Conservation (phyloP, 2,888 invertebrate species). For the Flexamia atlantica region DNA sequence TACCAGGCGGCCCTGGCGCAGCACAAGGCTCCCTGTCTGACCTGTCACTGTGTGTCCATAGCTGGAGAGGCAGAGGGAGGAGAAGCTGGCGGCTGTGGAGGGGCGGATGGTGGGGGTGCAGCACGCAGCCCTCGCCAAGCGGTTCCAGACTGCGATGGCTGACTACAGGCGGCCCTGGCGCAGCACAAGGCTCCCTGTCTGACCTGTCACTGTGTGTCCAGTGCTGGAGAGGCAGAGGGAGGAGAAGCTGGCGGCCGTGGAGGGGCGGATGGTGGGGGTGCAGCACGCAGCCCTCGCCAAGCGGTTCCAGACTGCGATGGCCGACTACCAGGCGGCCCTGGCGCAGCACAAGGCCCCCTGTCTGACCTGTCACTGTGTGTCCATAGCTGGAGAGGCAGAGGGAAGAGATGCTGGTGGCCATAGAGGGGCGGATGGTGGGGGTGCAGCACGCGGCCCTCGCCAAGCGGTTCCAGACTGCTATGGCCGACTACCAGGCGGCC, state of each 20-base stretch:
- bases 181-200: slow-evolving; percentile 67
- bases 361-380: no score
- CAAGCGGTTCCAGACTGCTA: slow-evolving; percentile 65
- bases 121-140: slow-evolving; percentile 65
- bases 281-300: slow-evolving; percentile 66
- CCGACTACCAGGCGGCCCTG: slow-evolving; percentile 66
- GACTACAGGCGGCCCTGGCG: slow-evolving; percentile 65
- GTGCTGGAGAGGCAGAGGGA: slow-evolving; percentile 65
- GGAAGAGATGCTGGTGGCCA: slow-evolving; percentile 60
- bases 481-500: slow-evolving; percentile 66
- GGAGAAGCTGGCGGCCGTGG: slow-evolving; percentile 59
- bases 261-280: slow-evolving; percentile 66
- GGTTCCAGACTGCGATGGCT: slow-evolving; percentile 65
- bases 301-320: slow-evolving; percentile 65
- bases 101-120: slow-evolving; percentile 66
- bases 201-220: no score
- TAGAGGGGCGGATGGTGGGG: slow-evolving; percentile 65
- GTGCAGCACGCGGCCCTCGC: slow-evolving; percentile 66
- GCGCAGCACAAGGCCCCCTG: slow-evolving; percentile 66
- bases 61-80: slow-evolving; percentile 64
- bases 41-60: slow-evolving; percentile 59
- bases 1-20: slow-evolving; percentile 65
- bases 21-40: slow-evolving; percentile 64
- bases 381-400: slow-evolving; percentile 65
- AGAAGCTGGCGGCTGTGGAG: slow-evolving; percentile 62